Evolutionary conservation across 2,797 vertebrate species (phyloP).

Genomic region (Oreonectes daqikongensis): DNA sequence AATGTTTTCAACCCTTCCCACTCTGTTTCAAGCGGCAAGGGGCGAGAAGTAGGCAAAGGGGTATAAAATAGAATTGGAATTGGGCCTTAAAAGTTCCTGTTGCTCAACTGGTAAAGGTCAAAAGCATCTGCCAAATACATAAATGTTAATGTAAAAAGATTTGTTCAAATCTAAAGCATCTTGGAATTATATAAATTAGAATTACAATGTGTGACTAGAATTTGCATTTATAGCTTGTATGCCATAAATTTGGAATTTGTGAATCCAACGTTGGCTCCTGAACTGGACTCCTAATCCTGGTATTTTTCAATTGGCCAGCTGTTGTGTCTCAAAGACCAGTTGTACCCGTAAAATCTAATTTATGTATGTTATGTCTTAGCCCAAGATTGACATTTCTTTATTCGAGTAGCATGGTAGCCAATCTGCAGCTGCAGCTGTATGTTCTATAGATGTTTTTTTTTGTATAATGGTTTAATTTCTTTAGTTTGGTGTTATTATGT

Average conservation of each 20-base stretch:
- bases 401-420: neutral
- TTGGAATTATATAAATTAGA: neutral
- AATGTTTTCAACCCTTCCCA: too few species aligned
- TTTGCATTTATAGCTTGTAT: conserved; percentile 29
- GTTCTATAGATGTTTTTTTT: neutral
- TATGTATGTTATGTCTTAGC: conserved; percentile 40
- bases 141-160: neutral
- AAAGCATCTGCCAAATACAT: neutral
- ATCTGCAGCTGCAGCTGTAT: conserved; percentile 6
- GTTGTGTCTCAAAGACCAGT: conserved; percentile 40
- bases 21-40: too few species aligned
- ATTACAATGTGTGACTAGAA: conserved; percentile 4
- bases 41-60: too few species aligned
- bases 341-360: conserved; percentile 48
- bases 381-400: conserved; percentile 25
- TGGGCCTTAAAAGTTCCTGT: too few species aligned
- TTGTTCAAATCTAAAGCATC: neutral
- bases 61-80: too few species aligned
- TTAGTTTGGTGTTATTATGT: neutral
- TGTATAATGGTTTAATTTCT: neutral
- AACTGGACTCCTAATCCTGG: conserved; percentile 2
- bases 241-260: conserved; percentile 28
- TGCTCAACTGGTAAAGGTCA: neutral
- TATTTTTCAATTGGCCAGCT: conserved; percentile 44
- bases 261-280: conserved; percentile 13